Base-by-base conservation (phyloP, 2,888 invertebrate species). In the Lumbricus terrestris region DNA sequence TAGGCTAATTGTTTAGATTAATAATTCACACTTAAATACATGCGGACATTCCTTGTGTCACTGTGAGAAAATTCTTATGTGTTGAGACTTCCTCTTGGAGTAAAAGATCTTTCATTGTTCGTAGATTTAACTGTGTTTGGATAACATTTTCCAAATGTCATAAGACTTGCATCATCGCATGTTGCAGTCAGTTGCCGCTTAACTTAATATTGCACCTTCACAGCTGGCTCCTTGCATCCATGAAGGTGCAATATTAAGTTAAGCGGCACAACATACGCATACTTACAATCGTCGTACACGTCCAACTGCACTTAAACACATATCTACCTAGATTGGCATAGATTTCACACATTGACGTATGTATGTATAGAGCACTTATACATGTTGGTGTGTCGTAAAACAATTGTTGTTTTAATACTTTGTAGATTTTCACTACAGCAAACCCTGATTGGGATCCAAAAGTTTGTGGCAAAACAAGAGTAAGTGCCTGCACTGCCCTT, bases 341-440 rank as follows among this genome's bases (percentile, higher is more conserved):
- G 15, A 47, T 40, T 29, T 35, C 16, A 40, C 15, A 83, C 35
- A 15, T 34, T 34, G 6, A 83, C 2, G 35, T 20, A 83, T 83
- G 20, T 20, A 83, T 83, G 20, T 13, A 83, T 20, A 35, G 23
- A 85, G 40, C 47, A 47, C 18, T 16, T 47, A 20, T 47, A 47
- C 47, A 47, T 47, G 40, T 15, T 11, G 6, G 20, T 18, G 18
- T 47, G 20, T 47, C 11, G 3, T 47, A 18, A 8, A 11, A 29
- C 23, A 34, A 20, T 34, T 15, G 13, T 85, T 85, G 85, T 35
- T 85, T 33, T 47, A 47, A 11, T 69, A 6, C 0, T 69, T 69
- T 85, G 35, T 37, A 85, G 85, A 37, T 85, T 85, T 37, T 85
- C 85, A 11, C 35, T 85, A 37, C 85, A 85, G 85, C 85, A 85